Conservation (phyloP, 2,888 invertebrate genomes). For the Andrena chrysosceles region DNA sequence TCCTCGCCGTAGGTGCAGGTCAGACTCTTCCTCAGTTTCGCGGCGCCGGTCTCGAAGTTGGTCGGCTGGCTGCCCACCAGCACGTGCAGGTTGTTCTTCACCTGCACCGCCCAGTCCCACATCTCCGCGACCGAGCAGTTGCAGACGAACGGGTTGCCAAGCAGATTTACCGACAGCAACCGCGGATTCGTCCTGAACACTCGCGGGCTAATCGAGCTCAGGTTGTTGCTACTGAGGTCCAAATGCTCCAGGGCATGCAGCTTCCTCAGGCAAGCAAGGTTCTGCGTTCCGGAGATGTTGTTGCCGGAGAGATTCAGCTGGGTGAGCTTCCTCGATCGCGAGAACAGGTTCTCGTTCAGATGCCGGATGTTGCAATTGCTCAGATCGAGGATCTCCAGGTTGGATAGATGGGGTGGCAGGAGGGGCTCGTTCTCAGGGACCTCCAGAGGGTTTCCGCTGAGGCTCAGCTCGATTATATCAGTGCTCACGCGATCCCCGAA, state of each 20-base stretch:
- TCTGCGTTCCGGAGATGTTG: conserved; percentile 86
- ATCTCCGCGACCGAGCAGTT: conserved; percentile 89
- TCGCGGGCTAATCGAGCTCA: conserved; percentile 87
- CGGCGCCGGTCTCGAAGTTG: conserved; percentile 88
- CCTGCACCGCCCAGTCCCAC: conserved; percentile 91
- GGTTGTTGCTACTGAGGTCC: conserved; percentile 88
- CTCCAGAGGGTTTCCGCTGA: conserved; percentile 89
- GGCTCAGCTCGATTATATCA: conserved; percentile 89
- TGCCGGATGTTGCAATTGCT: conserved; percentile 88
- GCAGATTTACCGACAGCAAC: conserved; percentile 87
- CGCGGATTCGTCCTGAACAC: conserved; percentile 87
- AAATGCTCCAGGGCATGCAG: conserved; percentile 87
- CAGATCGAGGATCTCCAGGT: conserved; percentile 88
- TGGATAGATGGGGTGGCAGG: conserved; percentile 89
- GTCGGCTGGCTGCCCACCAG: conserved; percentile 89
- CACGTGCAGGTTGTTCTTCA: conserved; percentile 88
- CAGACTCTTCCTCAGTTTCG: conserved; percentile 88
- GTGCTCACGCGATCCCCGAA: conserved; percentile 89
- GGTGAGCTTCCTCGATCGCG: conserved; percentile 88
- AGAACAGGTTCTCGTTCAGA: conserved; percentile 88
- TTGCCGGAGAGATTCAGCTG: conserved; percentile 88
- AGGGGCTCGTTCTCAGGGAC: conserved; percentile 87
- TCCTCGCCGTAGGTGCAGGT: conserved; percentile 88
- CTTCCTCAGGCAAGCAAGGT: conserved; percentile 87
- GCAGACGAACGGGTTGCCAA: conserved; percentile 90